phyloP scores from a whole-genome alignment of 2,113 vertebrate genomes.

The Pygoscelis antarcticus region DNA sequence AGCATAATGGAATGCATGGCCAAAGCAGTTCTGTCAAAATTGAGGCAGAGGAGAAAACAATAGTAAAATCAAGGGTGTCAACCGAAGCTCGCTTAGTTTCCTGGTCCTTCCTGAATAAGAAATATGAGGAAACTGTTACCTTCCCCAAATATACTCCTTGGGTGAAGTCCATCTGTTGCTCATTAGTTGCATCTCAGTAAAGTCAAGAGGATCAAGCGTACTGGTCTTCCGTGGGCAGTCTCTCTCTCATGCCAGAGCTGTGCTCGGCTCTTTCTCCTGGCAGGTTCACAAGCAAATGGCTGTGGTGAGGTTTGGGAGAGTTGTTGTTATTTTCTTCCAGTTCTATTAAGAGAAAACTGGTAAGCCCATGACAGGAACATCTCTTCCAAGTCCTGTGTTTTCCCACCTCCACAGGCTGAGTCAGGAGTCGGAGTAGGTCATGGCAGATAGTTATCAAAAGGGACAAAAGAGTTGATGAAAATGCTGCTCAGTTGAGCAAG shows the following conservation, averaged over 20 bases:
- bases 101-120: conserved; percentile 31
- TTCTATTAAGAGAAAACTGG: conserved; percentile 13
- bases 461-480: neutral
- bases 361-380: neutral
- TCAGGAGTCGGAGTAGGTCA: conserved; percentile 16
- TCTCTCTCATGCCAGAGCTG: neutral
- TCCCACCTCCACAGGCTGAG: conserved; percentile 12
- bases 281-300: neutral
- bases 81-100: conserved; percentile 63
- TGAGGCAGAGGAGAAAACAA: conserved; percentile 31
- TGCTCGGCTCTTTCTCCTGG: neutral
- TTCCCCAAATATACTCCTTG: neutral
- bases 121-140: conserved; percentile 54
- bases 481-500: neutral
- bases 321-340: conserved; percentile 2
- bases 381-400: neutral
- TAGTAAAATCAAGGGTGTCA: conserved; percentile 39
- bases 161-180: conserved; percentile 32
- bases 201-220: conserved; percentile 21
- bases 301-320: neutral
- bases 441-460: neutral
- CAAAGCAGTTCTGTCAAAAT: conserved; percentile 28
- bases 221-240: neutral
- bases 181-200: neutral
- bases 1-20: conserved; percentile 39